Evolutionary conservation across 2,888 invertebrate species (phyloP), one percentile per base, ranked within the genome.

Genomic region (Leucoptera coffeella): DNA sequence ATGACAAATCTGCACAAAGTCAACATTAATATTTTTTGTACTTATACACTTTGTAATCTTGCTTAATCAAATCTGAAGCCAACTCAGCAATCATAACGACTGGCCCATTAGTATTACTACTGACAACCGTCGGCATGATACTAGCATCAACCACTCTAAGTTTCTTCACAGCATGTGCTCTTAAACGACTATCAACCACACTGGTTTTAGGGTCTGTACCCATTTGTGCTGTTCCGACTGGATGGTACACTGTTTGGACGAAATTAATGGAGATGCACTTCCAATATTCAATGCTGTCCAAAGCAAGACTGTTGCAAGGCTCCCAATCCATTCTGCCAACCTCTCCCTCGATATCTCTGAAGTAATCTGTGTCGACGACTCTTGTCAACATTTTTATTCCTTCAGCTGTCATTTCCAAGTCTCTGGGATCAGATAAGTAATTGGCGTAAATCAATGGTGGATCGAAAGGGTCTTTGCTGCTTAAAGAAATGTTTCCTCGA

Each of bases 51-150:
- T 22, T 28, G 27, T 42, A 32, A 27, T 42, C 44, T 38, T 78
- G 64, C 45, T 82, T 83, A 25, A 85, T 77, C 52, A 85, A 67
- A 46, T 86, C 84, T 1, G 82, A 74, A 0, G 73, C 84, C 41
- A 83, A 80, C 44, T 89, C 88, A 0, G 76, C 88, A 24, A 88
- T 84, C 87, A 88, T 88, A 9, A 85, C 80, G 0, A 75, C 71
- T 1, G 86, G 82, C 0, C 80, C 87, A 43, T 87, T 86, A 0
- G 84, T 86, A 45, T 88, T 88, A 0, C 82, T 85, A 41, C 84
- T 85, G 1, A 81, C 72, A 25, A 84, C 74, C 3, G 50, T 64
- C 0, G 87, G 88, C 85, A 89, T 88, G 22, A 89, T 74, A 28
- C 85, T 85, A 1, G 83, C 85, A 45, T 86, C 86, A 1, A 78